A percentile compares a stretch with the other conserved stretches of the same genome.
Evolutionary conservation across 2,888 invertebrate species (phyloP).

Genomic region (Tupiocoris notatus): DNA sequence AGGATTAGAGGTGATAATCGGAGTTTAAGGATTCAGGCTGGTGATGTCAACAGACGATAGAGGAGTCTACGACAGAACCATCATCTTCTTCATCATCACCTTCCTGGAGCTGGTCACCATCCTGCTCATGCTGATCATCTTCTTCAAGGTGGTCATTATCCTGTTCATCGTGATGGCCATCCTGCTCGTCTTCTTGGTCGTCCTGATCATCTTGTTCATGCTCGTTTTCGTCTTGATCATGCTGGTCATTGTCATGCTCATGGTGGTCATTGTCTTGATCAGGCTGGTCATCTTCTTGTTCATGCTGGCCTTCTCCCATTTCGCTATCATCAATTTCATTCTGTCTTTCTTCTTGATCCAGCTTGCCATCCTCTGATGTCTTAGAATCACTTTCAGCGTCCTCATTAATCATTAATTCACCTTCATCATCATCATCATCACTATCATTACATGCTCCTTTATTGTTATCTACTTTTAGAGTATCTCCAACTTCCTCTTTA

Average conservation of each 20-base stretch:
- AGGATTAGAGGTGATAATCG: background rate
- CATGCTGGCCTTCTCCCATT: background rate
- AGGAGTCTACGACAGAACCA: background rate
- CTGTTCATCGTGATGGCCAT: background rate
- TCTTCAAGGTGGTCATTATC: background rate
- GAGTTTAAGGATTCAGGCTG: background rate
- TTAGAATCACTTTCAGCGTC: background rate
- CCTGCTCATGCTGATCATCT: background rate
- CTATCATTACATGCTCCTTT: background rate
- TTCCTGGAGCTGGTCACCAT: background rate
- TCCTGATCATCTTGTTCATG: constrained; percentile 3
- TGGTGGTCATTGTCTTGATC: background rate
- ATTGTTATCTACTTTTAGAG: background rate
- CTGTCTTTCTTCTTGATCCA: background rate
- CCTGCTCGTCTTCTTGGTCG: background rate
- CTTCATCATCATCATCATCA: background rate
- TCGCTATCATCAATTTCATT: background rate
- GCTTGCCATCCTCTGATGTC: background rate
- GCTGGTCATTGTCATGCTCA: background rate
- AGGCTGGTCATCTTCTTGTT: background rate
- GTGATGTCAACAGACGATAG: background rate
- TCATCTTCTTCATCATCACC: background rate
- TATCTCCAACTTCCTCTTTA: too few relatives aligned
- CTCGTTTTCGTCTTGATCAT: background rate
- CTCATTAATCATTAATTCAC: background rate